These are phyloP conservation scores for Pelobates cultripes DNA, from an alignment of 2,797 vertebrate species.

Conservation along the genomic window DNA sequence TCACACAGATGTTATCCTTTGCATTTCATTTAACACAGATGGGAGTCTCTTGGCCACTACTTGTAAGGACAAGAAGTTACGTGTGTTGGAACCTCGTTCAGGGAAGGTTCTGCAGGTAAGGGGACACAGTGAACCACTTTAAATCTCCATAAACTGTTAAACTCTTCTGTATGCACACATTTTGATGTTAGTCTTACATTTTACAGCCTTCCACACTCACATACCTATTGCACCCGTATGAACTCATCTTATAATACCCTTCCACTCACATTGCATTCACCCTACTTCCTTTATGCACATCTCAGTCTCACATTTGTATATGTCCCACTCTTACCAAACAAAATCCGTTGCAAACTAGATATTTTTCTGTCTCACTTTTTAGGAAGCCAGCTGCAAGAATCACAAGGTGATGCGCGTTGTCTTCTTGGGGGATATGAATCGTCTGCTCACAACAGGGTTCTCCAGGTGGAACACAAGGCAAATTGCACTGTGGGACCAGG, in stretches of 20 bases:
- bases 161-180: no score
- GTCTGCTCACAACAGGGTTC: conserved; percentile 92
- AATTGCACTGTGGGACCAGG: conserved; percentile 98
- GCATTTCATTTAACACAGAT: conserved; percentile 95
- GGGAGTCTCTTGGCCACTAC: conserved; percentile 93
- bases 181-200: no score
- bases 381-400: conserved; percentile 95
- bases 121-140: no score
- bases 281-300: no score
- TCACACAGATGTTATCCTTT: conserved; percentile 93
- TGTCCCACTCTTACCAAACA: no score
- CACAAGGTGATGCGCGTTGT: conserved; percentile 95
- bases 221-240: no score
- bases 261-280: no score
- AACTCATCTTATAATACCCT: no score
- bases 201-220: no score
- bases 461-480: conserved; percentile 98
- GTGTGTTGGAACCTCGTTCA: conserved; percentile 92
- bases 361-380: conserved; percentile 38
- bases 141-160: no score
- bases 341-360: not conserved
- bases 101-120: conserved; percentile 89
- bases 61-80: conserved; percentile 94
- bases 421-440: conserved; percentile 92
- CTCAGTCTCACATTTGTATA: no score